Evolutionary conservation across 2,113 vertebrate genomes (phyloP), one percentile per base, ranked within the genome.

Genomic region (Festucalex cinctus): DNA sequence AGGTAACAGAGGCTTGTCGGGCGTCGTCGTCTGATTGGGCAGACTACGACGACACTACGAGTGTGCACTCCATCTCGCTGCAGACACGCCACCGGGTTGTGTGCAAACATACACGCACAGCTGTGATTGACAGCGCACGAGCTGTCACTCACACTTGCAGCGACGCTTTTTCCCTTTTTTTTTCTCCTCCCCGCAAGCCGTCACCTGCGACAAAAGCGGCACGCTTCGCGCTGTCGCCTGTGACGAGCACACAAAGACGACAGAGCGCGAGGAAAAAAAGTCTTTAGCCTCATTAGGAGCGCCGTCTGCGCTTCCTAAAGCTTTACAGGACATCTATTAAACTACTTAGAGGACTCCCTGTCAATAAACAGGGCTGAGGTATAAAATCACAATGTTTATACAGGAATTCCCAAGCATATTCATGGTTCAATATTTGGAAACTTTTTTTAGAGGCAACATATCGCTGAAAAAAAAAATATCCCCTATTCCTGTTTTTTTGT

Each of bases 91-190:
- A 3, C 20, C 48, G 2, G 19, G 44, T 19, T 51, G 71, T n/a
- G 64, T 20, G 35, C 39, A 60, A 6, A 59, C 16, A 58, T 60
- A n/a, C 58, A 57, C 65, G 61, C 58, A 19, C 66, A 69, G 65
- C 24, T 63, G 6, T 80, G 78, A 86, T 81, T 86, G 82, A 84
- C 75, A 68, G 73, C 43, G 70, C 81, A 54, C 68, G 24, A 71
- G 85, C 83, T 80, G 86, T 79, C 85, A 86, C 65, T 88, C 86
- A 83, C 80, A 71, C 81, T 65, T 71, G 66, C 71, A 26, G 43
- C 37, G 51, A 80, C 22, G 36, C 58, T 22, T 60, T 36, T 22
- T n/a, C 41, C 2, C 41, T 53, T 67, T 37, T 17, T 17, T 66
- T 51, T 53, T 43, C 36, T 53, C 54, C 13, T 39, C 20, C 44